A percentile compares a stretch with the other conserved stretches of the same genome.
Conservation (phyloP, 2,113 vertebrate genomes). For the Lontra canadensis region DNA sequence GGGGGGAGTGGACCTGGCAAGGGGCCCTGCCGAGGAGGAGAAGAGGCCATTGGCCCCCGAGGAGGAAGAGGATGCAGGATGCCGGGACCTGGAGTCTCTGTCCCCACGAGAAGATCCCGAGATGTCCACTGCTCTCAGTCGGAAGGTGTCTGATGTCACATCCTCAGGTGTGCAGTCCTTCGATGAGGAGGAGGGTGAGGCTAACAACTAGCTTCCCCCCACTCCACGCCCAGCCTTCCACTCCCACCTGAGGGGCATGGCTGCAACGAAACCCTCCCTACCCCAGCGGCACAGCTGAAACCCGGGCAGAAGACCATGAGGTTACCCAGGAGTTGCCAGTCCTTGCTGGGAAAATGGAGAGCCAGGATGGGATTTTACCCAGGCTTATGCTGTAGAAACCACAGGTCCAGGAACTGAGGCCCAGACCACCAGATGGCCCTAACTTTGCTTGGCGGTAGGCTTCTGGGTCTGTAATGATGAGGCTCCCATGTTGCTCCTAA, state of each 20-base stretch:
- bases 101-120: constrained; percentile 93
- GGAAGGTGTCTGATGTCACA: constrained; percentile 94
- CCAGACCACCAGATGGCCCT: neutral
- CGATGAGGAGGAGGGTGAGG: constrained; percentile 92
- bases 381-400: neutral
- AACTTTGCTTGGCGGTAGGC: neutral
- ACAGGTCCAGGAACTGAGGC: constrained; percentile 1
- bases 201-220: constrained; percentile 85
- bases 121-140: constrained; percentile 88
- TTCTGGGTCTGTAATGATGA: constrained; percentile 39
- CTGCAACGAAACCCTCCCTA: constrained; percentile 35
- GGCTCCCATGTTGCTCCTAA: neutral
- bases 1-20: constrained; percentile 81
- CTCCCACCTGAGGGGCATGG: constrained; percentile 42
- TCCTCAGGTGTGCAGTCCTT: constrained; percentile 92
- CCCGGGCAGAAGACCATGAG: neutral
- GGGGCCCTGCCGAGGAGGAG: constrained; percentile 89
- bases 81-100: constrained; percentile 92
- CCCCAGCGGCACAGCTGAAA: constrained; percentile 49
- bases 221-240: neutral
- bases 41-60: constrained; percentile 85
- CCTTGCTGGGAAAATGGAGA: neutral
- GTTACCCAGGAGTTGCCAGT: constrained; percentile 23
- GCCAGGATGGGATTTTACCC: neutral
- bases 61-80: constrained; percentile 93